Base-by-base conservation (phyloP, 2,113 vertebrate genomes). In the Elachura formosa region DNA sequence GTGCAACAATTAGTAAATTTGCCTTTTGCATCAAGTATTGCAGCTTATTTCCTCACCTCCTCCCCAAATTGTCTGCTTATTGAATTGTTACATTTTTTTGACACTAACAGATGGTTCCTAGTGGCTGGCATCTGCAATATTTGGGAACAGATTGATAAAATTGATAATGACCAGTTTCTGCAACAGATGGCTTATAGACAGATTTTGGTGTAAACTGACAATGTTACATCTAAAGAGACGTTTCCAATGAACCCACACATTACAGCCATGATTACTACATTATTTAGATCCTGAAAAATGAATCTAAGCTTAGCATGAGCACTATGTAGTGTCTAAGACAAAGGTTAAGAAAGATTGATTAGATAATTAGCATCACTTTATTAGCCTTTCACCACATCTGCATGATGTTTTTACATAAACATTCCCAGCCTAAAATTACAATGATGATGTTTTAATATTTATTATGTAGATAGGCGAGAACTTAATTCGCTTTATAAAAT, bases 291-390 rank as follows among this genome's bases (percentile, higher is more conserved):
- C 90, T 95, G 93, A 95, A 94, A 96, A 96, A 95, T 91, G 87
- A 84, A 79, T 84, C 86, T 88, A 91, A 87, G 90, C 90, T 96
- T 84, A 91, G 46, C 59, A 19, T 36, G 90, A 96, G 68, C 9
- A 3, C 89, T 82, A 13, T 46, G 68, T 67, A 74, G 77, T 84
- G 84, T 88, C 86, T 93, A 69, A 94, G 93, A 88, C 84, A 96
- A 97, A 97, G 96, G 96, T 97, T 97, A 97, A 91, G 91, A 76
- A 97, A 96, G 96, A 97, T 95, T 94, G 96, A 97, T 97, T 96
- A 89, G 95, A 76, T 94, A 90, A 96, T 97, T 96, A 97, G 54
- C 74, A 45, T 69, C 0, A 8, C 92, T 95, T 96, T 97, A 95
- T 94, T 95, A 92, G 90, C 82, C 54, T 96, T 88, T 80, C 92